Evolutionary conservation across 2,888 invertebrate genomes (phyloP).

Genomic region (Amphimallon solstitiale): DNA sequence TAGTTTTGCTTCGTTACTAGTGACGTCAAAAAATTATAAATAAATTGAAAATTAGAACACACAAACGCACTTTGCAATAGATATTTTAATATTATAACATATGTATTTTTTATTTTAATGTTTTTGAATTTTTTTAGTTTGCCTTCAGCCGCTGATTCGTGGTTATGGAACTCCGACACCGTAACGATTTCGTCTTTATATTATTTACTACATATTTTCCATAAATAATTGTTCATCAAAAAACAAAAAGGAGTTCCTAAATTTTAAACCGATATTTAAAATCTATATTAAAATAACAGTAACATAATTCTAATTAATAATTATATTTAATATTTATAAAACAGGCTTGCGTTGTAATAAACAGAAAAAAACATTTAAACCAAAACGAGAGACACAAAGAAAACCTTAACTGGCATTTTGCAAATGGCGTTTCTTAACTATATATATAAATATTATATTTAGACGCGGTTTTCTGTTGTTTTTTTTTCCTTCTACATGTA

Average conservation of each 20-base stretch:
- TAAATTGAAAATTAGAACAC: conserved; percentile 40
- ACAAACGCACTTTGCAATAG: conserved; percentile 31
- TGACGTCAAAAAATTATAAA: conserved; percentile 43
- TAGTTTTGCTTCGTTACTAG: conserved; percentile 25
- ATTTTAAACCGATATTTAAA: too few species aligned
- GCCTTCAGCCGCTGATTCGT: not conserved
- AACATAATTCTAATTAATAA: not conserved
- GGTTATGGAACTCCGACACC: too few species aligned
- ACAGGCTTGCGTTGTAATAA: not conserved
- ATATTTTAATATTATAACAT: conserved; percentile 29
- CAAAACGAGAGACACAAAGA: conserved; percentile 20
- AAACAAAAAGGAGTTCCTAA: too few species aligned
- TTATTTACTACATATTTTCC: too few species aligned
- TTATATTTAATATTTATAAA: not conserved
- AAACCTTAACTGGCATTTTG: conserved; percentile 51
- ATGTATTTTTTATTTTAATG: conserved; percentile 23
- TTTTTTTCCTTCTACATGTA: conserved; percentile 35
- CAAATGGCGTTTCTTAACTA: conserved; percentile 59
- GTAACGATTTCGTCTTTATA: too few species aligned
- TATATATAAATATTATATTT: conserved; percentile 63
- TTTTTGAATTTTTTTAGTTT: conserved; percentile 5
- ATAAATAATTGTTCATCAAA: too few species aligned
- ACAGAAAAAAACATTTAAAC: not conserved
- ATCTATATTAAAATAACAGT: too few species aligned
- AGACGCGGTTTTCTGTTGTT: conserved; percentile 47